phyloP scores from a whole-genome alignment of 2,888 invertebrate species.

The Hedychridium roseum region DNA sequence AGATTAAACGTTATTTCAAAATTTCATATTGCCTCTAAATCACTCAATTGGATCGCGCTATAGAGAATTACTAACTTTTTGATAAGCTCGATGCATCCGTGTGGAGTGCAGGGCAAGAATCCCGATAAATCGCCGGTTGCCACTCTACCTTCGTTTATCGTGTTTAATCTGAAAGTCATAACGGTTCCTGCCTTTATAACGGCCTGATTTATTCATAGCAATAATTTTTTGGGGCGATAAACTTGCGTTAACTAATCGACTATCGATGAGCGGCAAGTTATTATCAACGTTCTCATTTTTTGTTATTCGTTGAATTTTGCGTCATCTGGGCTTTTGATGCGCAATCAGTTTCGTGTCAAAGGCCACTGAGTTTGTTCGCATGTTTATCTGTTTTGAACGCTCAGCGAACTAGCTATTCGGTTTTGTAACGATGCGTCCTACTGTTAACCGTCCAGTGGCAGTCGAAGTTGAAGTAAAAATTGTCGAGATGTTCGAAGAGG shows the following conservation, averaged over 20 bases:
- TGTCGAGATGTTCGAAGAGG: neutral
- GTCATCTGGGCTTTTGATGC: too few relatives aligned
- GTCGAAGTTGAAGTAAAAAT: too few relatives aligned
- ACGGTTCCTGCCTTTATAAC: too few relatives aligned
- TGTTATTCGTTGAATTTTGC: too few relatives aligned
- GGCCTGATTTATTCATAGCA: neutral
- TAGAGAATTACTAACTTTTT: constrained; percentile 71
- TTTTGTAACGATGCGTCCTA: constrained; percentile 9
- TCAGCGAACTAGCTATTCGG: neutral
- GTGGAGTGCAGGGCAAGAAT: constrained; percentile 96
- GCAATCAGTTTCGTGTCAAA: constrained; percentile 24
- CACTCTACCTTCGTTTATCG: constrained; percentile 91
- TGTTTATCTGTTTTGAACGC: constrained; percentile 15
- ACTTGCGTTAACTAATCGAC: neutral
- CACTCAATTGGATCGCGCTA: too few relatives aligned
- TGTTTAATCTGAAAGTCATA: constrained; percentile 81
- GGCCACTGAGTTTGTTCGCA: constrained; percentile 13
- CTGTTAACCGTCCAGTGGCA: neutral
- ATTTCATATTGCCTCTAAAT: neutral
- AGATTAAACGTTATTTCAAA: constrained; percentile 8
- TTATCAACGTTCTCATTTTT: too few relatives aligned
- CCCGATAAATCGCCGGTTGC: constrained; percentile 89
- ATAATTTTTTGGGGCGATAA: neutral
- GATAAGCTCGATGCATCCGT: constrained; percentile 92
- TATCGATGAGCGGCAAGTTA: too few relatives aligned